A percentile compares a stretch with the other conserved stretches of the same genome.
Conservation (phyloP, 2,113 vertebrate genomes). For the Xiphophorus maculatus region DNA sequence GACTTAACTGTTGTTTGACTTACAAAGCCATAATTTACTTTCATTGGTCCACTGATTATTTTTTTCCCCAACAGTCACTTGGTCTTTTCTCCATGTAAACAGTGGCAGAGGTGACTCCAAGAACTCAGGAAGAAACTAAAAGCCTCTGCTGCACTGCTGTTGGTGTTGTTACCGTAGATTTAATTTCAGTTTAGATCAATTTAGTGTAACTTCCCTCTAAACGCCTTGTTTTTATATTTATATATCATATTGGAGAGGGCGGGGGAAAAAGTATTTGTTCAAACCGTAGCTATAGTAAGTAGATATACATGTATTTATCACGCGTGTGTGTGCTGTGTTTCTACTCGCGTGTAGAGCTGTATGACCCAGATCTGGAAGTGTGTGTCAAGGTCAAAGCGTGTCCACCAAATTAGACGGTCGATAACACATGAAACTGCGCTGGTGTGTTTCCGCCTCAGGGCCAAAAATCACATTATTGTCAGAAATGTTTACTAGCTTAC, state of each 20-base stretch:
- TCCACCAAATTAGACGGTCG: conserved; percentile 35
- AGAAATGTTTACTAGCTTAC: conserved; percentile 9
- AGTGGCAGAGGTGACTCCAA: background rate
- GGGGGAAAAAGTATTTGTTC: background rate
- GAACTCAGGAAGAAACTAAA: background rate
- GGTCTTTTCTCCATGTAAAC: conserved; percentile 2
- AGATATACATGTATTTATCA: too few relatives aligned
- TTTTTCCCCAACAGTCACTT: background rate
- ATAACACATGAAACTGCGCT: conserved; percentile 38
- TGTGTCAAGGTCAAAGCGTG: conserved; percentile 58
- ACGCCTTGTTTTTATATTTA: background rate
- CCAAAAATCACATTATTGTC: conserved; percentile 32
- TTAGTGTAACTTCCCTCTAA: background rate
- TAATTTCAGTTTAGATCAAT: background rate
- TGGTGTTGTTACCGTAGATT: background rate
- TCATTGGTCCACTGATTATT: conserved; percentile 1
- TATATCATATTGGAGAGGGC: background rate
- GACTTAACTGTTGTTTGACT: conserved; percentile 12
- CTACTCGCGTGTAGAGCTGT: conserved; percentile 26
- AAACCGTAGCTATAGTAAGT: background rate
- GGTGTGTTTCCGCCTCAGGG: conserved; percentile 44
- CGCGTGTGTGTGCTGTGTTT: background rate
- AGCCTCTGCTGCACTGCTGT: background rate
- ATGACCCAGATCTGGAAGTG: conserved; percentile 47
- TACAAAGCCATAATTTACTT: conserved; percentile 5